Conservation (phyloP, 2,113 vertebrate genomes). For the Calidris pygmaea region DNA sequence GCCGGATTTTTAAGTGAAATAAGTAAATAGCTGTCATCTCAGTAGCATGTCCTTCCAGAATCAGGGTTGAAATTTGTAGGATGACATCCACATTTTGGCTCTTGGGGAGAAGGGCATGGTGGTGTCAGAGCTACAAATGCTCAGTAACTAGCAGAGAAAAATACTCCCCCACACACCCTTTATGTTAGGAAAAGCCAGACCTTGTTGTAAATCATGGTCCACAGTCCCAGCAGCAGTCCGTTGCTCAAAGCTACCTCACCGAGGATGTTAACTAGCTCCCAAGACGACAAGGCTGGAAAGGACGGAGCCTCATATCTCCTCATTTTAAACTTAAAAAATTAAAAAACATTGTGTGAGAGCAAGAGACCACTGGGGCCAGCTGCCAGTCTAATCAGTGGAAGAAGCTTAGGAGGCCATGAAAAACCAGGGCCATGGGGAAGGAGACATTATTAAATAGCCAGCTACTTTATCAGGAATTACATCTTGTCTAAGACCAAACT, state of each 20-base stretch:
- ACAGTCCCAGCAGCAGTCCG: neutral
- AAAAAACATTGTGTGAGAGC: neutral
- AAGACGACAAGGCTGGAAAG: neutral
- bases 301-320: neutral
- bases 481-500: neutral
- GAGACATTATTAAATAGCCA: neutral
- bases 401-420: neutral
- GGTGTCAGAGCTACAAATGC: neutral
- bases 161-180: neutral
- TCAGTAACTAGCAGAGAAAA: neutral
- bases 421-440: fast-evolving
- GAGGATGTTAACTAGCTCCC: neutral
- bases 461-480: neutral
- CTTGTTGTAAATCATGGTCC: neutral
- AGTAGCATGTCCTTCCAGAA: neutral
- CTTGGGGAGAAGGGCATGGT: neutral
- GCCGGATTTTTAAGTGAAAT: neutral
- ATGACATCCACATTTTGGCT: neutral
- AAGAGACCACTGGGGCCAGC: neutral
- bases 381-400: neutral
- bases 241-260: neutral
- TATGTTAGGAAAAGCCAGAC: neutral
- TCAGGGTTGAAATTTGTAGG: neutral
- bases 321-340: neutral
- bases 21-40: neutral